Percentiles rank a stretch among this genome's conserved stretches.
These are phyloP conservation scores for Macroramphosus scolopax DNA, from an alignment of 2,797 vertebrate genomes.

Conservation along the genomic window DNA sequence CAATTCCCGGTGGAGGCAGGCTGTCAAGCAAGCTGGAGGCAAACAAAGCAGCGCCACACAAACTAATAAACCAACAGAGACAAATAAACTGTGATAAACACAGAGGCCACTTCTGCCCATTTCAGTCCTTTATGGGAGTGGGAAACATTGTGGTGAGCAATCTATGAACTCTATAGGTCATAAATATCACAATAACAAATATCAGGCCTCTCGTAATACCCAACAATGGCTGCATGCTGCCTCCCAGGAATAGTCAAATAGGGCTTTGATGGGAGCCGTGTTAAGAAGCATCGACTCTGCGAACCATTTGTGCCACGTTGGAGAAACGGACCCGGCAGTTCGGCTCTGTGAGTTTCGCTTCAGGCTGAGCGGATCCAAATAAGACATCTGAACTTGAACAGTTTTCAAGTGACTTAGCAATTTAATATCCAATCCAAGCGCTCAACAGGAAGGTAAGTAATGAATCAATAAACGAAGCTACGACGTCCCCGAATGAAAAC, in stretches of 20 bases:
- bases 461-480: no score
- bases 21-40: constrained; percentile 77
- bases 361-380: constrained; percentile 33
- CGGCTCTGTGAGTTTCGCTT: constrained; percentile 38
- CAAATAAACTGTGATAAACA: constrained; percentile 76
- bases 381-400: constrained; percentile 28
- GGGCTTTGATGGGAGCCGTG: constrained; percentile 62
- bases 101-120: constrained; percentile 61
- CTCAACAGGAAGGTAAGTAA: no score
- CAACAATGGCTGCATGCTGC: constrained; percentile 49
- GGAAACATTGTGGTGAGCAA: constrained; percentile 65
- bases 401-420: constrained; percentile 27
- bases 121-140: constrained; percentile 59
- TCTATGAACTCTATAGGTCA: constrained; percentile 60
- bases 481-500: no score
- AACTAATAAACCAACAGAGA: constrained; percentile 76
- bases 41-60: constrained; percentile 68
- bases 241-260: constrained; percentile 58
- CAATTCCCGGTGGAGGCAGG: constrained; percentile 70
- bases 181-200: constrained; percentile 69
- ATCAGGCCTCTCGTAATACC: constrained; percentile 51
- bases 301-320: constrained; percentile 46
- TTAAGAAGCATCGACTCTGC: constrained; percentile 55
- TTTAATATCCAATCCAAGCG: constrained; percentile 24
- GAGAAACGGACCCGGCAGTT: constrained; percentile 29